Conservation (phyloP, 2,888 invertebrate genomes). For the Mellilla xanthometata region DNA sequence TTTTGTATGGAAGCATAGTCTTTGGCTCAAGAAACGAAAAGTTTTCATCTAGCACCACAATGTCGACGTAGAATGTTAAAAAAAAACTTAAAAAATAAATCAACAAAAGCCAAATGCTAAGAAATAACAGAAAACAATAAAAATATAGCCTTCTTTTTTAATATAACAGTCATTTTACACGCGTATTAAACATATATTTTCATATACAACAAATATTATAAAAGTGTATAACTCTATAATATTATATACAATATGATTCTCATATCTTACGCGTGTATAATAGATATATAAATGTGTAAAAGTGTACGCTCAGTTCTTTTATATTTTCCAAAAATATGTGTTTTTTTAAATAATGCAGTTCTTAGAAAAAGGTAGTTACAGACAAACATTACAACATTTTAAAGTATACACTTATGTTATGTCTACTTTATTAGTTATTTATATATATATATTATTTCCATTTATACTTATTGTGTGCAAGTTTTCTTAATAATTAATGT, state of each 20-base stretch:
- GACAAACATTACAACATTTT: too few species aligned
- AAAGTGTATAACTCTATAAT: too few species aligned
- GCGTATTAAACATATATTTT: background rate
- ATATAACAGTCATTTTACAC: conserved; percentile 12
- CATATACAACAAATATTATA: too few species aligned
- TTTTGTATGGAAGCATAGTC: conserved; percentile 48
- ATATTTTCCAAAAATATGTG: conserved; percentile 3
- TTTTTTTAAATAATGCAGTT: background rate
- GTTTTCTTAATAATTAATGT: conserved; percentile 20
- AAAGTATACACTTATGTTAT: too few species aligned
- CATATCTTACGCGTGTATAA: conserved; percentile 10
- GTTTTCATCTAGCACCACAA: conserved; percentile 76
- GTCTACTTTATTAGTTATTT: too few species aligned
- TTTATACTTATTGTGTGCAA: conserved; percentile 10
- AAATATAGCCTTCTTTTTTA: conserved; percentile 14
- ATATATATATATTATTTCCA: background rate
- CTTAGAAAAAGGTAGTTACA: too few species aligned
- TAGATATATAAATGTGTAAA: conserved; percentile 9
- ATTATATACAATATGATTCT: too few species aligned
- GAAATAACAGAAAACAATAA: conserved; percentile 32
- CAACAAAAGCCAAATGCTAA: conserved; percentile 40
- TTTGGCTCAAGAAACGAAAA: conserved; percentile 70
- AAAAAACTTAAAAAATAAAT: conserved; percentile 38
- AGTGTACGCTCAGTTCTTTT: conserved; percentile 11
- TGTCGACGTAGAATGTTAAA: conserved; percentile 49